phyloP scores from a whole-genome alignment of 2,113 vertebrate species.

The Murina feae region DNA sequence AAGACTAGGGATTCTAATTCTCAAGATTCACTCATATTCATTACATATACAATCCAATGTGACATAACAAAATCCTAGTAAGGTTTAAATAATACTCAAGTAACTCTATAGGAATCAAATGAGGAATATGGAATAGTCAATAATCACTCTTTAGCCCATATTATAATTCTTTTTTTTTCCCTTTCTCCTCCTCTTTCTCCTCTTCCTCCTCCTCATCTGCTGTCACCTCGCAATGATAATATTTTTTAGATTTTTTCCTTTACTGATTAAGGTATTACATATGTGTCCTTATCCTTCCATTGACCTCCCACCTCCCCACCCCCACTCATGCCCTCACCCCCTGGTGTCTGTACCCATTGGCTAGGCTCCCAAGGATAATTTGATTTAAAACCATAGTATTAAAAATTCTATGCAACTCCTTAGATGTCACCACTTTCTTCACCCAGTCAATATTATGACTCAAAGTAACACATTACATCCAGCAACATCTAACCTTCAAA shows the following conservation, averaged over 20 bases:
- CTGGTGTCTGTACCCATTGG: too few species aligned
- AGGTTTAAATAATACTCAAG: background rate
- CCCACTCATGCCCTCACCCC: too few species aligned
- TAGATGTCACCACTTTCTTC: background rate
- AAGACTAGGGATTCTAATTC: background rate
- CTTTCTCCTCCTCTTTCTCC: background rate
- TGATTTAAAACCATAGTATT: background rate
- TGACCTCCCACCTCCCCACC: too few species aligned
- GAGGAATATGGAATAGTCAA: background rate
- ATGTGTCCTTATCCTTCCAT: too few species aligned
- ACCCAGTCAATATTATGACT: background rate
- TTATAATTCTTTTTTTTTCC: background rate
- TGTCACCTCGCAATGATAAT: background rate
- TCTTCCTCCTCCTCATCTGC: background rate
- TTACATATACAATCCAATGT: background rate
- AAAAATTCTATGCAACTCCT: background rate
- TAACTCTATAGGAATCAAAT: background rate
- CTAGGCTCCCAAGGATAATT: background rate
- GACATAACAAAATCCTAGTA: background rate
- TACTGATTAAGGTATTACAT: too few species aligned
- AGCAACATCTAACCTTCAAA: background rate
- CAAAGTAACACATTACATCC: background rate
- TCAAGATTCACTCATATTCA: background rate
- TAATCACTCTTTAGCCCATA: background rate
- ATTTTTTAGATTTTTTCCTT: too few species aligned